Conservation (phyloP, 2,888 invertebrate species). For the Scaptomyza polygonia region DNA sequence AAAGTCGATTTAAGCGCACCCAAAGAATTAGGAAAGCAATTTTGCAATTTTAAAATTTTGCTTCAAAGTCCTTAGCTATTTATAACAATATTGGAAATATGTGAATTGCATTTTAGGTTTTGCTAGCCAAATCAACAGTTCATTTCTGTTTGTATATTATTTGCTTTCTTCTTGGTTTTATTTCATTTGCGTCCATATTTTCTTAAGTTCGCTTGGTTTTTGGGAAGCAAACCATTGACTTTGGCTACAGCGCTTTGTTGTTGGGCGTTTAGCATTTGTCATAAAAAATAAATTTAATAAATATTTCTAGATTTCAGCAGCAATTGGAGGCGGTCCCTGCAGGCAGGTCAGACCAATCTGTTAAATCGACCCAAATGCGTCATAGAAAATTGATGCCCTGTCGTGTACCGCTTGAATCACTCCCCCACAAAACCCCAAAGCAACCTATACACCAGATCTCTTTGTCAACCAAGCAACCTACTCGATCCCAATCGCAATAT, state of each 20-base stretch:
- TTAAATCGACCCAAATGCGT: slow-evolving; percentile 43
- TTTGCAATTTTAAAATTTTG: no score
- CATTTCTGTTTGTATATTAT: no score
- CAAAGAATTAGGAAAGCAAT: no score
- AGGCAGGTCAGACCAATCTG: slow-evolving; percentile 11
- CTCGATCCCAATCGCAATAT: slow-evolving; percentile 1
- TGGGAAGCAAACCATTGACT: slow-evolving; percentile 26
- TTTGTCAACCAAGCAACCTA: slow-evolving; percentile 12
- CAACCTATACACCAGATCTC: slow-evolving; percentile 20
- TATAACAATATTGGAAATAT: no score
- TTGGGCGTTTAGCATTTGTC: slow-evolving; percentile 16
- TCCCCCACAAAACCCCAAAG: slow-evolving; percentile 4
- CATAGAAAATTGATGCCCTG: slow-evolving; percentile 74
- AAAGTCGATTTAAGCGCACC: no score
- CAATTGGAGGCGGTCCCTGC: slow-evolving; percentile 15
- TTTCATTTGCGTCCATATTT: background rate
- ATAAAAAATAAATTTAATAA: slow-evolving; percentile 72
- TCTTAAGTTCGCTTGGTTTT: background rate
- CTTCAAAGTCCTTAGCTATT: no score
- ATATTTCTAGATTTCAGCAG: slow-evolving; percentile 54
- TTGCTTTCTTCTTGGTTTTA: no score
- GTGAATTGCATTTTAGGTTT: no score
- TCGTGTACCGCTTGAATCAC: slow-evolving; percentile 48
- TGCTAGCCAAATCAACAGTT: no score
- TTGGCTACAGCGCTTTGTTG: slow-evolving; percentile 32